Evolutionary conservation across 2,888 invertebrate genomes (phyloP), one percentile per base, ranked within the genome.

Genomic region (Calameuta pallipes): DNA sequence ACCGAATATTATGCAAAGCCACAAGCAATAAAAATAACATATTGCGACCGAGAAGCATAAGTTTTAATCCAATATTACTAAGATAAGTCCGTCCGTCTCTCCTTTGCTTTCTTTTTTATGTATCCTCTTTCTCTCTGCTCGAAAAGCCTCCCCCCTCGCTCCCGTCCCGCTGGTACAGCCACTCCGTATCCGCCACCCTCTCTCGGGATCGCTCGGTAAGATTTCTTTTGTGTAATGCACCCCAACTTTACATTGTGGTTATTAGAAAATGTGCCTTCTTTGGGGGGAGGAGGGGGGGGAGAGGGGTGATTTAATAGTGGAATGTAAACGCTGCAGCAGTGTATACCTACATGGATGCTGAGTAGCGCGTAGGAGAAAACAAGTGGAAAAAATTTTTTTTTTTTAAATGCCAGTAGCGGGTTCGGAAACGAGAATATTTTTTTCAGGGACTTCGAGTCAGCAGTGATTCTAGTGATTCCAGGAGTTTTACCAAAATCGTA

Each of bases 41-140:
- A 91, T 91, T 91, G 91, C 91, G 86, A 87, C 85, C 88, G 89
- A 84, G 87, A 89, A 88, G 90, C 89, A 89, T 89, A 91, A 91
- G 91, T 91, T 91, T 91, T 91, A 91, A 91, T 91, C 91, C 91
- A 91, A 91, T 91, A 91, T 90, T 90, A 91, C 90, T 85, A 86
- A 91, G 91, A 90, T 91, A 91, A 91, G 89, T 91, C 90, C 77
- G 13, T 34, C 90, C 76, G 13, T 30, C 13, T 69, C 34, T 31
- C 69, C 34, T 76, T 34, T 76, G 30, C 75, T 30, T 30, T 75
- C n/a, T 9, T 68, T 75, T 68, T 31, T 23, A 35, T 15, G 56
- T 74, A 56, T 75, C 79, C 76, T 36, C 74, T 33, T 30, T 36
- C 74, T n/a, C 74, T 74, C 35, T 74, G 41, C 15, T 41, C 41